phyloP scores from a whole-genome alignment of 2,113 vertebrate species.

The Protobothrops mucrosquamatus region DNA sequence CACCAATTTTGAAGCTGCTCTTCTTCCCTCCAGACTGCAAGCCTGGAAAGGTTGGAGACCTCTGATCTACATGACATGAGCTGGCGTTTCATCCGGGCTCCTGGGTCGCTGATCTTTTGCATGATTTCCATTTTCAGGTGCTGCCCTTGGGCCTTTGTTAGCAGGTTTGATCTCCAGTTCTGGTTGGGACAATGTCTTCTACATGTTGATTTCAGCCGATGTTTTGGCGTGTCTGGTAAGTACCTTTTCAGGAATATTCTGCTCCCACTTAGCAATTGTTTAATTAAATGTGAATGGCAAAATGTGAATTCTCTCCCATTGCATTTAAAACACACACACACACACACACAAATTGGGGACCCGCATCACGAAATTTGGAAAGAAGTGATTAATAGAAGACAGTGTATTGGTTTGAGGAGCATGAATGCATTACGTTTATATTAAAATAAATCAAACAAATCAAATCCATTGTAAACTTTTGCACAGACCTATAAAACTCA shows the following conservation, averaged over 20 bases:
- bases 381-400: neutral
- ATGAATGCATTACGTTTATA: neutral
- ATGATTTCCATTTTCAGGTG: constrained; percentile 71
- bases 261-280: neutral
- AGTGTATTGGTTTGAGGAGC: neutral
- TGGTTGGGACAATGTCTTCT: constrained; percentile 96
- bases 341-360: neutral
- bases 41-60: too few species aligned
- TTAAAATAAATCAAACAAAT: neutral
- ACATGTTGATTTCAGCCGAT: constrained; percentile 91
- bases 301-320: neutral
- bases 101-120: fast-evolving
- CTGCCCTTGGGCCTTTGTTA: constrained; percentile 87
- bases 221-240: constrained; percentile 89
- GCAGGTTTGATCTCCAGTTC: constrained; percentile 89
- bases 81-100: neutral
- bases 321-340: neutral
- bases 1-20: too few species aligned
- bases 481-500: neutral
- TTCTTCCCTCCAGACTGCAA: too few species aligned
- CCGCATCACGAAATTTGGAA: neutral
- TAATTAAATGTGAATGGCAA: neutral
- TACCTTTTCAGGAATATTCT: neutral
- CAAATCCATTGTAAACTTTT: neutral
- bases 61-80: neutral